phyloP scores from a whole-genome alignment of 2,113 vertebrate genomes.

The Alligator sinensis region DNA sequence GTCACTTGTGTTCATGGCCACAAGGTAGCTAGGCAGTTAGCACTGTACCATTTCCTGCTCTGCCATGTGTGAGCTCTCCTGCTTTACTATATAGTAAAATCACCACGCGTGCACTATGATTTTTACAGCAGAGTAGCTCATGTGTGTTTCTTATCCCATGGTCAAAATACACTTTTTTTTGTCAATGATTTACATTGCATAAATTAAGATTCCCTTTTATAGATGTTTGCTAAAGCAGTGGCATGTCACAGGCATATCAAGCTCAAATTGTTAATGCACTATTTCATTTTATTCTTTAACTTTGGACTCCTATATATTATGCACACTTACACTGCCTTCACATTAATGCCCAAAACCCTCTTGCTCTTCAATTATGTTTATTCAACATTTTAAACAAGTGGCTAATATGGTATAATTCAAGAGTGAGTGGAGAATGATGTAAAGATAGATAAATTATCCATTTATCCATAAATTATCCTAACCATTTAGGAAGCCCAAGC shows the following conservation, averaged over 20 bases:
- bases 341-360: not conserved
- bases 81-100: rapidly evolving
- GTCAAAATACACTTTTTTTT: not conserved
- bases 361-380: not conserved
- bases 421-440: not conserved
- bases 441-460: rapidly evolving
- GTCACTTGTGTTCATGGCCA: not conserved
- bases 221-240: not conserved
- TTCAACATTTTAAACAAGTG: not conserved
- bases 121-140: not conserved
- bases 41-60: not conserved
- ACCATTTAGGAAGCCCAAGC: not conserved
- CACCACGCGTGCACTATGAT: not conserved
- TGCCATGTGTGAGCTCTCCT: not conserved
- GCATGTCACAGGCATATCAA: not conserved
- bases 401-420: not conserved
- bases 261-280: not conserved
- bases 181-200: not conserved
- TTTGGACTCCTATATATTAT: not conserved
- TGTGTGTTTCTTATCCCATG: not conserved
- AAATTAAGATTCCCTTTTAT: not conserved
- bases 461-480: not conserved
- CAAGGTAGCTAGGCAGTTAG: not conserved
- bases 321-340: not conserved
- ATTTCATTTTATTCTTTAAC: not conserved